Conservation (phyloP, 2,888 invertebrate genomes). For the Imbricaverruca yamaguchii region DNA sequence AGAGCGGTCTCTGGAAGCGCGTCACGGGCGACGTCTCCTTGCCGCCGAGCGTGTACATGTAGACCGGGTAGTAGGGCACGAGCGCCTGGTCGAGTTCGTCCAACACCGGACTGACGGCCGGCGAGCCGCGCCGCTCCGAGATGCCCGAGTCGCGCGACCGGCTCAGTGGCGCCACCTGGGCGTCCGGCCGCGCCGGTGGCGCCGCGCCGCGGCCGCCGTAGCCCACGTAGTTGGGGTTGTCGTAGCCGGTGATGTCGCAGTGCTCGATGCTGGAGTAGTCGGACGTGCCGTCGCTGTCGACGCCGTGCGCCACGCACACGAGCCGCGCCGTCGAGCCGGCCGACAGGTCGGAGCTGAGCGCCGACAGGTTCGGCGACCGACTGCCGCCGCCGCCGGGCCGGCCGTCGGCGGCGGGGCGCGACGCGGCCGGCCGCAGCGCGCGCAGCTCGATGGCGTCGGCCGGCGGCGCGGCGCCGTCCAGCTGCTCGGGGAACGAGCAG, state of each 20-base stretch:
- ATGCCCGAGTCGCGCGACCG: conserved; percentile 10
- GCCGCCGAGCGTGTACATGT: conserved; percentile 66
- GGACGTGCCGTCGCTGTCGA: not conserved
- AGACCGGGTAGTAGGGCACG: conserved; percentile 39
- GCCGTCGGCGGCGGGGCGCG: not conserved
- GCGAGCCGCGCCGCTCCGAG: not conserved
- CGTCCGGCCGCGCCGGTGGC: not conserved
- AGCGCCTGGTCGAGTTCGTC: conserved; percentile 24
- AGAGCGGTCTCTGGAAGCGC: conserved; percentile 64
- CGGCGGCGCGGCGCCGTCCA: conserved; percentile 13
- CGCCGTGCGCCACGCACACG: not conserved
- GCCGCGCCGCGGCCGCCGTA: not conserved
- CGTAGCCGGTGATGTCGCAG: conserved; percentile 16
- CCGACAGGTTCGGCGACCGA: not conserved
- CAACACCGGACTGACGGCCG: not conserved
- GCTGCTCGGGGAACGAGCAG: conserved; percentile 27
- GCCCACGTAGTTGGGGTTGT: conserved; percentile 9
- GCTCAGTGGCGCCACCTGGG: not conserved
- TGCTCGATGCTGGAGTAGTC: conserved; percentile 21
- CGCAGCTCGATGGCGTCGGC: not conserved
- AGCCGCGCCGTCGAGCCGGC: not conserved
- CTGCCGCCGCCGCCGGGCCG: not conserved
- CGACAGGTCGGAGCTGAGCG: not conserved
- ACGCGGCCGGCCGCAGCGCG: not conserved
- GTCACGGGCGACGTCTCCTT: conserved; percentile 70